Base-by-base conservation (phyloP, 1,140 invertebrate species). In the Pseudomyrmex gracilis region DNA sequence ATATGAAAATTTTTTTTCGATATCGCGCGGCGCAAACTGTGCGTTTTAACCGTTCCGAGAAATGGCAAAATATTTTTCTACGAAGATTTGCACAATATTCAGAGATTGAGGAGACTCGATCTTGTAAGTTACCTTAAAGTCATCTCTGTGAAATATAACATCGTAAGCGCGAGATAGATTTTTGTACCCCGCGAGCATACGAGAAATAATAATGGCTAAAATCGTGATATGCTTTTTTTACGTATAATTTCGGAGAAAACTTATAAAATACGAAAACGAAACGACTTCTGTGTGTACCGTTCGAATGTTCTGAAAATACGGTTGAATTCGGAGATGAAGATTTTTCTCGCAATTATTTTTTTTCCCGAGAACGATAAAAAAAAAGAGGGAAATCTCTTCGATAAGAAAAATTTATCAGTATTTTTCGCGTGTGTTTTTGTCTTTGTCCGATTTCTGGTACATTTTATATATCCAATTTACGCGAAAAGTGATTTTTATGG, bases 41-140 rank as follows among this genome's bases (percentile, higher is more conserved):
- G 34, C 53, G 34, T 77, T 77, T 83, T 82, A 82, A 85, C 77
- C 77, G 68, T 82, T 88, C 83, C 24, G 77, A 60, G 74, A 83
- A 83, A 61, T 73, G 61, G 85, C 73, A 82, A 73, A 88, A 88
- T 87, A 73, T 85, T 60, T 58, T 83, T 87, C 58, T 60, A 22
- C 45, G 8, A 51, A 47, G 60, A 74, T 58, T 58, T 87, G 85
- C 45, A 49, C 53, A 87, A 85, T 88, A 89, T 89, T 86, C 61
- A 85, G 77, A 85, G 77, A 73, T 89, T 89, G 89, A 87, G 73
- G n/a, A 76, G 82, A 89, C 76, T 87, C 67, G 64, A 89, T 88
- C 74, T 83, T 80, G 78, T 71, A 71, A 77, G 49, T 68, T 84
- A 87, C 61, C 49, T 87, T 73, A 83, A 85, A 76, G 66, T 82